A percentile compares a stretch with the other conserved stretches of the same genome.
phyloP scores from a whole-genome alignment of 2,797 vertebrate genomes.

The Babyrousa celebensis region DNA sequence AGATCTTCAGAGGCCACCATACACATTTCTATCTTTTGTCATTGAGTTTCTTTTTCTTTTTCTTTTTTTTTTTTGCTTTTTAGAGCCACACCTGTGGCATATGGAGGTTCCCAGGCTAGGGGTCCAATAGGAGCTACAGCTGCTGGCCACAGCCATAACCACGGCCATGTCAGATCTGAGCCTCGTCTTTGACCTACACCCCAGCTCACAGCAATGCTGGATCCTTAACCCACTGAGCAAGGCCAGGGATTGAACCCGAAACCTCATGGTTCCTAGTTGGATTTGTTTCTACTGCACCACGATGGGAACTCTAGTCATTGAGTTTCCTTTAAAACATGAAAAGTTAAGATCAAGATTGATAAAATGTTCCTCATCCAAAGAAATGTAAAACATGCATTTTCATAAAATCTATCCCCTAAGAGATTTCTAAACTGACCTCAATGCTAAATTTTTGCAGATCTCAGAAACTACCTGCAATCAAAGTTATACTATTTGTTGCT shows the following conservation, averaged over 20 bases:
- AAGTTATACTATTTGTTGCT: background rate
- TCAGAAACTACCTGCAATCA: background rate
- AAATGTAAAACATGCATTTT: constrained; percentile 70
- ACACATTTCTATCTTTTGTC: background rate
- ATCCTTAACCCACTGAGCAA: too few relatives aligned
- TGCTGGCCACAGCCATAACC: too few relatives aligned
- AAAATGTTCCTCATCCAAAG: constrained; percentile 65
- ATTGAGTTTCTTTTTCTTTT: background rate
- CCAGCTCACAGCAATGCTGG: too few relatives aligned
- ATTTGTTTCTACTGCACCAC: too few relatives aligned
- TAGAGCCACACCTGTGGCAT: too few relatives aligned
- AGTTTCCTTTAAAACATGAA: constrained; percentile 21
- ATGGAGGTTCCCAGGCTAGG: too few relatives aligned
- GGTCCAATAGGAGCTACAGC: too few relatives aligned
- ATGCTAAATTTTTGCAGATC: constrained; percentile 15
- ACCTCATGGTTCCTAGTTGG: too few relatives aligned
- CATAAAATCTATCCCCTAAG: constrained; percentile 51
- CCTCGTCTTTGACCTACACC: too few relatives aligned
- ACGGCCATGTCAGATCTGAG: too few relatives aligned
- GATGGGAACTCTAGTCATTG: too few relatives aligned
- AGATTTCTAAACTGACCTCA: background rate
- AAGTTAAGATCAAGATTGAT: constrained; percentile 34
- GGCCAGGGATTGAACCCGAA: too few relatives aligned
- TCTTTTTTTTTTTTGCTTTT: background rate
- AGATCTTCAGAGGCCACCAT: background rate